Evolutionary conservation across 2,113 vertebrate genomes (phyloP).

Genomic region (Oreochromis aureus): DNA sequence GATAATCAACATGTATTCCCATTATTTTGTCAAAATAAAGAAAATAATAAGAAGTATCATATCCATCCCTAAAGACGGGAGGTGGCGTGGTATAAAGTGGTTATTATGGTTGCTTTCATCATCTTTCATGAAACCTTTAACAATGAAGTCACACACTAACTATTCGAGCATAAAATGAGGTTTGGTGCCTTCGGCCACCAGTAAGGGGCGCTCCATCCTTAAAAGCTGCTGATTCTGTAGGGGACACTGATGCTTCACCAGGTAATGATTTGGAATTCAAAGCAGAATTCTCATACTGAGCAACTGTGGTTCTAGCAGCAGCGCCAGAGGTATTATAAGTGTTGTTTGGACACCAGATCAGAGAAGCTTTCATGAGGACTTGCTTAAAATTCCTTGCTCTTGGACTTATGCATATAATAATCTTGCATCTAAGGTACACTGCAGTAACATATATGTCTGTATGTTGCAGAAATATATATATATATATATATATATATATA

Average conservation of each 20-base stretch:
- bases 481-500: too few relatives aligned
- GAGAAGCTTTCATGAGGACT: accelerated
- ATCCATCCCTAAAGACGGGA: background rate
- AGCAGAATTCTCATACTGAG: background rate
- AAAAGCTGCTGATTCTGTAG: background rate
- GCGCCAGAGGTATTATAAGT: background rate
- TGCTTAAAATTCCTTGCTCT: background rate
- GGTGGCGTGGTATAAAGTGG: background rate
- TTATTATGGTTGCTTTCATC: background rate
- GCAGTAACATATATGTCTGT: background rate
- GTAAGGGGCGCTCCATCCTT: background rate
- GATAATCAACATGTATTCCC: background rate
- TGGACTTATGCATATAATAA: background rate
- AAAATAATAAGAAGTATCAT: background rate
- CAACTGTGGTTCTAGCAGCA: background rate
- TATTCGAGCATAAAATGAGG: background rate
- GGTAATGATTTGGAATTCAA: background rate
- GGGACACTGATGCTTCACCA: background rate
- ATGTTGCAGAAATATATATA: too few relatives aligned
- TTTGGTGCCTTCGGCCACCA: background rate
- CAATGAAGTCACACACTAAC: background rate
- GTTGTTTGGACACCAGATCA: background rate
- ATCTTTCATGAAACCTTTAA: background rate
- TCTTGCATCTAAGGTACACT: background rate
- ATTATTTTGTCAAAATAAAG: background rate